Percentiles rank a stretch among this genome's conserved stretches.
Evolutionary conservation across 1,140 invertebrate genomes (phyloP).

Genomic region (Stegodyphus dumicola): DNA sequence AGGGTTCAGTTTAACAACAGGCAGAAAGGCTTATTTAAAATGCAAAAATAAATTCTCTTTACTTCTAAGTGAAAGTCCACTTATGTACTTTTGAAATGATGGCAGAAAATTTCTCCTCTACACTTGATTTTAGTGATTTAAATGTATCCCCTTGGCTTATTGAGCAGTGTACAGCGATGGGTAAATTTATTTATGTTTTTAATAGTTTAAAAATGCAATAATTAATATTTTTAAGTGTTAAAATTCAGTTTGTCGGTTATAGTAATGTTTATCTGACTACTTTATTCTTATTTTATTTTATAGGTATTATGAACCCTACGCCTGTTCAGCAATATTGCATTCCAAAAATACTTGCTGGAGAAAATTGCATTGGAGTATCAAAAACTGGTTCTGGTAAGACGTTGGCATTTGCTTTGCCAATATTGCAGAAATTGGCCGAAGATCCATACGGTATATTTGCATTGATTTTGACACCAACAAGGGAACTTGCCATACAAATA

Average conservation of each 20-base stretch:
- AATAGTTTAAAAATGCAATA: not conserved
- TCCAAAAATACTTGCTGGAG: constrained; percentile 94
- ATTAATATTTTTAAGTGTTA: too few relatives aligned
- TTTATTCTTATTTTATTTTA: constrained; percentile 8
- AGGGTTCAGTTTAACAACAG: too few relatives aligned
- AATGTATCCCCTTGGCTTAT: not conserved
- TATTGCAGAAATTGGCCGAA: constrained; percentile 94
- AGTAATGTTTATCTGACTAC: not conserved
- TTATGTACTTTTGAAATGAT: too few relatives aligned
- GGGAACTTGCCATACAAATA: constrained; percentile 99
- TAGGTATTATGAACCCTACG: constrained; percentile 84
- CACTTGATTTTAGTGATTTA: not conserved
- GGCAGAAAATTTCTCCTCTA: too few relatives aligned
- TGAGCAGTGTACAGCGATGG: constrained; percentile 26
- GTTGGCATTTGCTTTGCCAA: constrained; percentile 95
- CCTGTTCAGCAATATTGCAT: constrained; percentile 99
- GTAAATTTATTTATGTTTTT: not conserved
- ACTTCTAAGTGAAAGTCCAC: too few relatives aligned
- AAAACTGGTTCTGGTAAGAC: constrained; percentile 99
- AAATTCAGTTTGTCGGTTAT: not conserved
- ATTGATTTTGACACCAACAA: constrained; percentile 97
- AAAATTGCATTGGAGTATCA: constrained; percentile 98
- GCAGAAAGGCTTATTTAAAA: too few relatives aligned
- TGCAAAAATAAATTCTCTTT: too few relatives aligned
- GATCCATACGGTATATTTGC: constrained; percentile 96